A percentile compares a stretch with the other conserved stretches of the same genome.
These are phyloP conservation scores for Thalassaphorura encarpata DNA, from an alignment of 1,140 invertebrate genomes.

Conservation along the genomic window DNA sequence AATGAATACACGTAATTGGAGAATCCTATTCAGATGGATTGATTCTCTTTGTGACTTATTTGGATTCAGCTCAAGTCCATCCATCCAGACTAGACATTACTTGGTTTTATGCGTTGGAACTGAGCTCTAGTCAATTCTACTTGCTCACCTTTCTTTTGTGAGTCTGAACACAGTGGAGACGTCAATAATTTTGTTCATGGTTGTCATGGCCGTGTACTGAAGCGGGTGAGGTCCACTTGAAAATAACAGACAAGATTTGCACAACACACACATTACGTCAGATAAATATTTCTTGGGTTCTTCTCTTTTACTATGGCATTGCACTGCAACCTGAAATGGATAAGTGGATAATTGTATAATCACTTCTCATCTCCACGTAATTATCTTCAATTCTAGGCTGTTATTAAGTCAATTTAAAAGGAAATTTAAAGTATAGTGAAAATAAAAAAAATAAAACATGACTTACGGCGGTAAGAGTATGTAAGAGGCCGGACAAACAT, in stretches of 20 bases:
- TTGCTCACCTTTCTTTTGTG: conserved; percentile 31
- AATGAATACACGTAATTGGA: too few species aligned
- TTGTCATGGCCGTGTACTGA: conserved; percentile 47
- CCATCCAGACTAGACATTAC: too few species aligned
- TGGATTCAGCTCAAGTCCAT: too few species aligned
- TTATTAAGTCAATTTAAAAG: too few species aligned
- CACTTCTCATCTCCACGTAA: too few species aligned
- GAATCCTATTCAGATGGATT: too few species aligned
- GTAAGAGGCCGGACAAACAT: conserved; percentile 29
- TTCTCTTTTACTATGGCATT: conserved; percentile 25
- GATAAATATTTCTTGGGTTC: conserved; percentile 31
- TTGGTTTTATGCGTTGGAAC: too few species aligned
- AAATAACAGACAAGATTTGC: conserved; percentile 41
- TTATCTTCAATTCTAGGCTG: too few species aligned
- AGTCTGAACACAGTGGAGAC: conserved; percentile 40
- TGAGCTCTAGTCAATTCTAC: neutral
- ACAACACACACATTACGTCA: conserved; percentile 43
- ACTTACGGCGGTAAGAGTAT: conserved; percentile 29
- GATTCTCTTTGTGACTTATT: too few species aligned
- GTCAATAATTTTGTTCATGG: conserved; percentile 52
- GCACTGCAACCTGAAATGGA: conserved; percentile 22
- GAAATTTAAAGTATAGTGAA: too few species aligned
- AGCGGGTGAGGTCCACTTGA: conserved; percentile 41
- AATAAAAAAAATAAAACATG: neutral
- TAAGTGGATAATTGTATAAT: neutral